phyloP scores from a whole-genome alignment of 1,140 invertebrate species.

The Oncopodura yosiiana region DNA sequence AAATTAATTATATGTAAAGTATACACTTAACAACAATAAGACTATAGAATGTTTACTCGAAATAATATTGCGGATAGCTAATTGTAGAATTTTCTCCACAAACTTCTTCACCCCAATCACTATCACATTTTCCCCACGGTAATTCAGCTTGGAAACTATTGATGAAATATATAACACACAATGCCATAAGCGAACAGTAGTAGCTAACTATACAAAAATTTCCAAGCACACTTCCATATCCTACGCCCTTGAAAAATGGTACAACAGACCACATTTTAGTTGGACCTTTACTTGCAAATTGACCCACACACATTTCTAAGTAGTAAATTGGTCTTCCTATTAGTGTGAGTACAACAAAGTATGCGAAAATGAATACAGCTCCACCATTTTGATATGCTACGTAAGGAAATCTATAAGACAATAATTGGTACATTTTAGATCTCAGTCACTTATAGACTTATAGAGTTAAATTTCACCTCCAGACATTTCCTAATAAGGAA shows the following conservation, averaged over 20 bases:
- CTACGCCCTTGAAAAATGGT: slow-evolving; percentile 39
- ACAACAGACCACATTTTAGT: slow-evolving; percentile 23
- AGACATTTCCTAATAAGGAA: too few species aligned
- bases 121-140: slow-evolving; percentile 39
- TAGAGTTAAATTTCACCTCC: too few species aligned
- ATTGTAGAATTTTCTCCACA: not conserved
- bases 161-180: slow-evolving; percentile 39
- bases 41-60: slow-evolving; percentile 4
- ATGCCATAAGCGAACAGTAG: slow-evolving; percentile 35
- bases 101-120: slow-evolving; percentile 30
- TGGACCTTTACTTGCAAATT: slow-evolving; percentile 39
- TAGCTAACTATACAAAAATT: slow-evolving; percentile 18
- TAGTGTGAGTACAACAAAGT: slow-evolving; percentile 61
- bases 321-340: slow-evolving; percentile 70
- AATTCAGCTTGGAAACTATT: slow-evolving; percentile 36
- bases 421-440: not conserved
- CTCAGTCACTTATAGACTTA: too few species aligned
- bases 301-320: slow-evolving; percentile 48
- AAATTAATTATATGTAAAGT: not conserved
- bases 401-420: slow-evolving; percentile 26
- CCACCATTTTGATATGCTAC: slow-evolving; percentile 43
- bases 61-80: slow-evolving; percentile 15
- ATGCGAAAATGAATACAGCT: slow-evolving; percentile 69
- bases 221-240: slow-evolving; percentile 34
- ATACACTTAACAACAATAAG: not conserved